Evolutionary conservation across 2,113 vertebrate genomes (phyloP).

Genomic region (Lonchura striata): DNA sequence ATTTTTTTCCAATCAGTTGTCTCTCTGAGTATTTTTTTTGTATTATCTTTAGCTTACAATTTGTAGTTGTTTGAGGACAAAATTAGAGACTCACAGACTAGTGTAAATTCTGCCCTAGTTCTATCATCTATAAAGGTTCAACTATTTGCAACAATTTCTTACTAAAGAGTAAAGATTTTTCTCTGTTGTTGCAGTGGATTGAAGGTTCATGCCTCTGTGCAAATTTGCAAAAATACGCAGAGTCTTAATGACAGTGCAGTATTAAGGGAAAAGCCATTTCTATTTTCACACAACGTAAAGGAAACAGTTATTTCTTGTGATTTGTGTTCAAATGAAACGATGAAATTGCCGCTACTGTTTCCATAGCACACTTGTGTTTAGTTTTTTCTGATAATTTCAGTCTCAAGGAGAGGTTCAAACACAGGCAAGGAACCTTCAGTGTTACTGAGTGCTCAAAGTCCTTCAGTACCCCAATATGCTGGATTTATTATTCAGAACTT

Average conservation of each 20-base stretch:
- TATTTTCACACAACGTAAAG: background rate
- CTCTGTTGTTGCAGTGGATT: background rate
- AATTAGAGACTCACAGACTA: background rate
- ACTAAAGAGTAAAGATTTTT: background rate
- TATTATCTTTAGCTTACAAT: background rate
- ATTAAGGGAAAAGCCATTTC: background rate
- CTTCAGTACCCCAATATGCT: background rate
- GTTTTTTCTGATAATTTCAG: background rate
- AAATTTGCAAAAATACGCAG: background rate
- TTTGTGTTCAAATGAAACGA: background rate
- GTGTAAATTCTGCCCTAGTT: background rate
- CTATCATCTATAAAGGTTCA: background rate
- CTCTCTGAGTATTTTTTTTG: background rate
- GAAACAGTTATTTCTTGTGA: background rate
- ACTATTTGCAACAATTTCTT: background rate
- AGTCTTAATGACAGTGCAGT: background rate
- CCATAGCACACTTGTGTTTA: background rate
- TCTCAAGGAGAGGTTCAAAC: background rate
- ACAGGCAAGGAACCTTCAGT: background rate
- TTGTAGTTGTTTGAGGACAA: background rate
- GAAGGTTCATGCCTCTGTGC: background rate
- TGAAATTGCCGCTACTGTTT: background rate
- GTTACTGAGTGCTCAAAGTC: background rate
- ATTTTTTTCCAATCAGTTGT: background rate
- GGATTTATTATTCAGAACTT: slow-evolving; percentile 22